Conservation (phyloP, 2,888 invertebrate genomes). For the Rapana venosa region DNA sequence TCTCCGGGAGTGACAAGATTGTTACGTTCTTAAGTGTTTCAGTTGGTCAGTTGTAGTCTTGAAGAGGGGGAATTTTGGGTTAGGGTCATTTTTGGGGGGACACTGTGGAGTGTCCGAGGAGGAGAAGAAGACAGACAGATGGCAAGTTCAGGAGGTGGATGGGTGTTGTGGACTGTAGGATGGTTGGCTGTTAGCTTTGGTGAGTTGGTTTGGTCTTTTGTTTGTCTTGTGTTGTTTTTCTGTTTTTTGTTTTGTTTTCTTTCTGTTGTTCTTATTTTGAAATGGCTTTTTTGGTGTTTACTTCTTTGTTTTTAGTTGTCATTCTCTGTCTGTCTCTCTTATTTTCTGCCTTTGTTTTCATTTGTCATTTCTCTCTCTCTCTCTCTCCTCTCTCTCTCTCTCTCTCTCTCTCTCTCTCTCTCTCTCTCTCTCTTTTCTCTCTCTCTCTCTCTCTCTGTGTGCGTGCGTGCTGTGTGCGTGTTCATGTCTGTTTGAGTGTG, state of each 20-base stretch:
- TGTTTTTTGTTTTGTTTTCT: not conserved
- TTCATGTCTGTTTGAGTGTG: not conserved
- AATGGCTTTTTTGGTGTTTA: not conserved
- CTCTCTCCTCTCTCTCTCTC: not conserved
- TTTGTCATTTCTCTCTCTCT: not conserved
- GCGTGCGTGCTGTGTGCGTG: not conserved
- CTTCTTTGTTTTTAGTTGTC: not conserved
- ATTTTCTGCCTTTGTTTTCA: not conserved
- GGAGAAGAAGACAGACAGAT: not conserved
- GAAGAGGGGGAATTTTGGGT: not conserved
- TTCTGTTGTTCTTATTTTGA: not conserved
- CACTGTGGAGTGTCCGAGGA: not conserved
- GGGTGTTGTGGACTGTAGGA: not conserved
- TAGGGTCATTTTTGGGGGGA: not conserved
- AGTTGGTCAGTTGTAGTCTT: not conserved
- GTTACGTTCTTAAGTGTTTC: not conserved
- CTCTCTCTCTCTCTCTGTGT: slow-evolving; percentile 10
- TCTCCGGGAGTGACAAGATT: not conserved
- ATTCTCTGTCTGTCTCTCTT: not conserved
- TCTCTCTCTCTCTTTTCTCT: slow-evolving; percentile 10
- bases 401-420: not conserved
- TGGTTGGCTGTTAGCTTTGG: not conserved
- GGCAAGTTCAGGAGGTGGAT: not conserved
- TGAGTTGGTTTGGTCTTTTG: not conserved
- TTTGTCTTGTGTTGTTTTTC: too few relatives aligned